Percentiles rank a stretch among this genome's conserved stretches.
These are phyloP conservation scores for Rhipidura dahli DNA, from an alignment of 2,113 vertebrate species.

Conservation along the genomic window DNA sequence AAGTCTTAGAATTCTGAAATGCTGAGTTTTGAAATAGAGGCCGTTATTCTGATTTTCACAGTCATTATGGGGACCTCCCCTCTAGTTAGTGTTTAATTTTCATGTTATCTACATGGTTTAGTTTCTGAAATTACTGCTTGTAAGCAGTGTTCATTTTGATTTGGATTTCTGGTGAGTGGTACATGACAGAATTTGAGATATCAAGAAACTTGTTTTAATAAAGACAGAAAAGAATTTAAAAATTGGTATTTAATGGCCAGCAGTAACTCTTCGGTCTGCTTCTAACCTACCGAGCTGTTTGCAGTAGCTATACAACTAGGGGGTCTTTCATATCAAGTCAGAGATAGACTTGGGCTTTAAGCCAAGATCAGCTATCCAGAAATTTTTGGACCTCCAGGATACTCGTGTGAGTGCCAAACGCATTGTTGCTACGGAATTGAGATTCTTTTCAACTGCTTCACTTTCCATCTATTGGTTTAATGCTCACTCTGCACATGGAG, in stretches of 20 bases:
- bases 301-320: not conserved
- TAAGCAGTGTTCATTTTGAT: not conserved
- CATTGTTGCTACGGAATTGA: not conserved
- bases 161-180: not conserved
- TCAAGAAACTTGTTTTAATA: not conserved
- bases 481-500: not conserved
- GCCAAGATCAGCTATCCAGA: not conserved
- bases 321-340: not conserved
- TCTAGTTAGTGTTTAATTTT: not conserved
- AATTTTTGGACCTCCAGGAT: not conserved
- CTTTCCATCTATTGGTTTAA: not conserved
- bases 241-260: not conserved
- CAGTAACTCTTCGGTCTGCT: not conserved
- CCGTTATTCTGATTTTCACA: not conserved
- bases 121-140: not conserved
- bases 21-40: not conserved
- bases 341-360: not conserved
- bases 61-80: not conserved
- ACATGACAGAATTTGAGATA: not conserved
- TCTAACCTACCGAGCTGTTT: not conserved
- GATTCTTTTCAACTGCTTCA: not conserved
- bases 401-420: not conserved
- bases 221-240: not conserved
- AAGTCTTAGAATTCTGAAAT: not conserved
- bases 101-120: not conserved